These are phyloP conservation scores for Hipparchia semele DNA, from an alignment of 2,888 invertebrate genomes.

Conservation along the genomic window DNA sequence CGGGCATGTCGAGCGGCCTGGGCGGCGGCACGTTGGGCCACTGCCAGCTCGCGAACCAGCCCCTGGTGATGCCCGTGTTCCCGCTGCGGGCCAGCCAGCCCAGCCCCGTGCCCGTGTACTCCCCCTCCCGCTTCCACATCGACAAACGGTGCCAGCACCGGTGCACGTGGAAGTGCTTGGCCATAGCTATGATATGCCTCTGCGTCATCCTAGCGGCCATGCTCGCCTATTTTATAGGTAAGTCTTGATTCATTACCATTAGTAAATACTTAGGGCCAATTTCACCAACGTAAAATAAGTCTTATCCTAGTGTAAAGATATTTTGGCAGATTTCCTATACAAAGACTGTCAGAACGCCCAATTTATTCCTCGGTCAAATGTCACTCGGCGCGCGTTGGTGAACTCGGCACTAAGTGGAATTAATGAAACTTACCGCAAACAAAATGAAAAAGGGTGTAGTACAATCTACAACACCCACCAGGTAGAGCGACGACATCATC, in stretches of 20 bases:
- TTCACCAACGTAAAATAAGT: too few relatives aligned
- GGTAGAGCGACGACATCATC: too few relatives aligned
- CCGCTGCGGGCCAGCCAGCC: conserved; percentile 93
- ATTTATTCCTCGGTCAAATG: too few relatives aligned
- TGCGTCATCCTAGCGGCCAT: conserved; percentile 95
- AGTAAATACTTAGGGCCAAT: too few relatives aligned
- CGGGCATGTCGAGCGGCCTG: conserved; percentile 82
- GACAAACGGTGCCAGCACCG: conserved; percentile 96
- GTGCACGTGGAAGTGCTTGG: conserved; percentile 98
- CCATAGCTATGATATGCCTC: conserved; percentile 95
- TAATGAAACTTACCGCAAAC: too few relatives aligned
- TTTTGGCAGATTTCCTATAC: too few relatives aligned
- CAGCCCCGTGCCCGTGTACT: conserved; percentile 89
- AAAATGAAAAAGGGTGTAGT: too few relatives aligned
- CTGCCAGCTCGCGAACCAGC: conserved; percentile 87
- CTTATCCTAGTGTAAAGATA: too few relatives aligned
- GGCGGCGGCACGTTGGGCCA: conserved; percentile 86
- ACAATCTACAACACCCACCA: too few relatives aligned
- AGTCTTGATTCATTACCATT: conserved; percentile 59
- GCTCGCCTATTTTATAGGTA: conserved; percentile 97
- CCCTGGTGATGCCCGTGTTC: conserved; percentile 94
- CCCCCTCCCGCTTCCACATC: conserved; percentile 96
- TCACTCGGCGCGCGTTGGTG: too few relatives aligned
- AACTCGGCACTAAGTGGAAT: too few relatives aligned
- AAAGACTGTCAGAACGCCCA: too few relatives aligned